Conservation (phyloP, 2,888 invertebrate genomes). For the Epistrophe grossulariae region DNA sequence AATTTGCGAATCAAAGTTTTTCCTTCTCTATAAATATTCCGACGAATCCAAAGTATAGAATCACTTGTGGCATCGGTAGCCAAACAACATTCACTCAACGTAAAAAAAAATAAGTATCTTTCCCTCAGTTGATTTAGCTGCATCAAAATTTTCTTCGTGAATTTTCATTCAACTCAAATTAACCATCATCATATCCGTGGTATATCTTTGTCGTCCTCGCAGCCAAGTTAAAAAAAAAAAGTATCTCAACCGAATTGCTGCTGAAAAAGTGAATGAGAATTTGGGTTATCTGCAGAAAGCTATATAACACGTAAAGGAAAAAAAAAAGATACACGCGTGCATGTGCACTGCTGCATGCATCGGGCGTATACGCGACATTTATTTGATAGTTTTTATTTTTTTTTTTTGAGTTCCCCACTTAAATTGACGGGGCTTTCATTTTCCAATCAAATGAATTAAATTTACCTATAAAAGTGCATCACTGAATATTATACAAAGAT, state of each 20-base stretch:
- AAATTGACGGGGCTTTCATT: slow-evolving; percentile 11
- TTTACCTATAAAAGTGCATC: slow-evolving; percentile 50
- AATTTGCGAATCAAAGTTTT: slow-evolving; percentile 69
- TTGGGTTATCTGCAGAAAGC: slow-evolving; percentile 69
- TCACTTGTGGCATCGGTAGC: slow-evolving; percentile 75
- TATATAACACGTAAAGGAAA: background rate
- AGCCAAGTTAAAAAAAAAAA: slow-evolving; percentile 21
- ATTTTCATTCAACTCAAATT: slow-evolving; percentile 25
- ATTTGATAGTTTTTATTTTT: slow-evolving; percentile 2
- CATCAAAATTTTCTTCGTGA: slow-evolving; percentile 40
- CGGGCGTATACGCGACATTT: slow-evolving; percentile 76
- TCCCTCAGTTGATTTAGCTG: slow-evolving; percentile 5
- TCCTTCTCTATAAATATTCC: slow-evolving; percentile 44
- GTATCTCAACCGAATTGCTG: slow-evolving; percentile 31
- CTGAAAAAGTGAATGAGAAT: slow-evolving; percentile 67
- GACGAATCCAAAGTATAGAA: slow-evolving; percentile 47
- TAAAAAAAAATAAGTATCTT: background rate
- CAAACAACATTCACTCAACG: slow-evolving; percentile 63
- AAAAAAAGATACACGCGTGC: slow-evolving; percentile 63
- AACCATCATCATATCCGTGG: slow-evolving; percentile 31
- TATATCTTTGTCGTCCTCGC: slow-evolving; percentile 33
- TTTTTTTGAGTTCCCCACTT: background rate
- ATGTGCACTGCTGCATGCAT: slow-evolving; percentile 37
- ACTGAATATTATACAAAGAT: slow-evolving; percentile 17
- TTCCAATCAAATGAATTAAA: slow-evolving; percentile 34